Base-by-base conservation (phyloP, 2,797 vertebrate genomes). In the Sebastes dallii region DNA sequence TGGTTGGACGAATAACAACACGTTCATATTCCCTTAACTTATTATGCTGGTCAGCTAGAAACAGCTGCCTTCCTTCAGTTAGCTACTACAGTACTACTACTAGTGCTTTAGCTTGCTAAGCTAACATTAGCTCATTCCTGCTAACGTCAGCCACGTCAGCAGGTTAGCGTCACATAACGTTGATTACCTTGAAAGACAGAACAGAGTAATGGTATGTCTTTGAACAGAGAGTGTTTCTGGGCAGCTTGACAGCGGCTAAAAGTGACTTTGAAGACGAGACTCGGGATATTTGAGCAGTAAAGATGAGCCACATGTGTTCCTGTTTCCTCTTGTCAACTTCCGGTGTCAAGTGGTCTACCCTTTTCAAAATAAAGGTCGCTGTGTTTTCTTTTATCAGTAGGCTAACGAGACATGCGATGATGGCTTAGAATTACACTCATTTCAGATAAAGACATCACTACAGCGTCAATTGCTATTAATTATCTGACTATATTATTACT, bases 141-240 rank as follows among this genome's bases (percentile, higher is more conserved):
- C 36, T 36, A 36, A 36, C 36, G 1, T 36, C 36, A 13, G 36
- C 29, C 24, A 60, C 30, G 18, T 59, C 2, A 32, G 14, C 32
- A 59, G 8, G 20, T 12, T 20, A 36, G 36, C 1, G 22, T 52
- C 13, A 52, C 10, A 36, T 18, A 9, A 50, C 18, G 46, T 50
- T 80, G 4, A 36, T 36, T 36, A 93, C 91, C 90, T 88, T 86
- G 76, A 80, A 39, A 62, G 42, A 73, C 2, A 70, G 3, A 65
- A 10, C 27, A 10, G 2, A 39, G 11, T 14, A 8, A 11, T 1
- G 1, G 30, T 52, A 18, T 85, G 10, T 34, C 36, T 6, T 18
- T 12, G 5, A 18, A 4, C 14, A n/a, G 6, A 46, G 6, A 3
- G 8, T 13, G n/a, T 25, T 7, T 32, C 4, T 14, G 2, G 12